Base-by-base conservation (phyloP, 2,888 invertebrate genomes). In the Eilema caniola region DNA sequence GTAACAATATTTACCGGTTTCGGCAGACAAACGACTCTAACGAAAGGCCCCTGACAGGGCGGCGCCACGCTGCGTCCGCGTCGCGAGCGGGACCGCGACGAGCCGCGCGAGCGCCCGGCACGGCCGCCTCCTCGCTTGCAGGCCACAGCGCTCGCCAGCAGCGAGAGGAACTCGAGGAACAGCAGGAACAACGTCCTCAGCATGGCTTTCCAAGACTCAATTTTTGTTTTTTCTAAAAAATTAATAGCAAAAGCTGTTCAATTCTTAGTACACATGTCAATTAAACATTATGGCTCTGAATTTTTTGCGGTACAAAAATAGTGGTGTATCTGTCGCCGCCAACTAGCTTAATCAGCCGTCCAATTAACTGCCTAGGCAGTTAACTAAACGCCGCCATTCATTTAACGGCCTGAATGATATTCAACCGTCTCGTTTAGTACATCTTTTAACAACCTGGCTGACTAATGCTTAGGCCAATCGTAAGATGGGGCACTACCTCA, bases 191-290 rank as follows among this genome's bases (percentile, higher is more conserved):
- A 5, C 57, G 57, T 37, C 33, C 10, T 66, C 24, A 31, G 10
- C 66, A 57, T 57, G 3, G n/a, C 3, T 23, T 14, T 31, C 33
- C 16, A 24, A 14, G n/a, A 10, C 4, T 37, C 16, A 66, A 11
- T 66, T 66, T 31, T 66, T 66, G 16, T 57, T 66, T 57, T 11
- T 57, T 31, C 66, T 66, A 20, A 24, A 66, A 1, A 33, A 56
- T 31, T 11, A 64, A 24, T 24, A 11, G 14, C 14, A 25, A 4
- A 7, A 12, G 8, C 23, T 14, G 12, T 23, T 24, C 4, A 47
- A 47, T 47, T 53, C n/a, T 53, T n/a, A n/a, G 47, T 20, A 20
- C 33, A 37, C 33, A 20, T 14, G 7, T 20, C 2, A 47, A 47
- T 8, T 41, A 16, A 37, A 16, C 16, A 41, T 20, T 47, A 20